A percentile compares a stretch with the other conserved stretches of the same genome.
phyloP scores from a whole-genome alignment of 2,888 invertebrate species.

The Prenolepis imparis region DNA sequence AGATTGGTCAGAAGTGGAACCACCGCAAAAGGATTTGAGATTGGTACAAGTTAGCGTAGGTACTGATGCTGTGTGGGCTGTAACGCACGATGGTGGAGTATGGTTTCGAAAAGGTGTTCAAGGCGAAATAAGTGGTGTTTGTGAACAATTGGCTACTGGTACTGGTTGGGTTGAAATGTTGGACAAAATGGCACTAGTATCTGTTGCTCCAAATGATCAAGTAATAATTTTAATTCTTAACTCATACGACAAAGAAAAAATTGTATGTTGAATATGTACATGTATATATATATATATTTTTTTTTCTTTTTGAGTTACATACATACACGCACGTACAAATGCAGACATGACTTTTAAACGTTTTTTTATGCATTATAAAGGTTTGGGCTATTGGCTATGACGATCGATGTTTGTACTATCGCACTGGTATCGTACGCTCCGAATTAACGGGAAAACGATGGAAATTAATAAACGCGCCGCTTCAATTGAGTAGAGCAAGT shows the following conservation, averaged over 20 bases:
- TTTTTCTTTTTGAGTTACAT: neutral
- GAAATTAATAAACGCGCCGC: conserved; percentile 92
- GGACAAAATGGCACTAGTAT: conserved; percentile 93
- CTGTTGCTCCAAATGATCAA: conserved; percentile 96
- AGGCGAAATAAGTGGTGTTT: conserved; percentile 91
- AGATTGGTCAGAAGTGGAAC: conserved; percentile 93
- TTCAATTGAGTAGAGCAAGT: conserved; percentile 94
- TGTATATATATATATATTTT: neutral
- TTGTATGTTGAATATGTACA: neutral
- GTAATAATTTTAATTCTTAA: conserved; percentile 77
- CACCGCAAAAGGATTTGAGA: conserved; percentile 91
- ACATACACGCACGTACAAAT: neutral
- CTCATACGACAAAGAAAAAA: neutral
- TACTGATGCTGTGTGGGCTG: conserved; percentile 91
- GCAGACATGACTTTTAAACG: neutral
- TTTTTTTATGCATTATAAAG: conserved; percentile 20
- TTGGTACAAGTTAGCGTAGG: conserved; percentile 94
- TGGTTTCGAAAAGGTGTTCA: conserved; percentile 94
- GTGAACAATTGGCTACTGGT: conserved; percentile 93
- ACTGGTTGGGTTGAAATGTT: conserved; percentile 96
- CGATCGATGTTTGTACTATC: conserved; percentile 93
- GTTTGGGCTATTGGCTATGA: conserved; percentile 91
- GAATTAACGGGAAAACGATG: conserved; percentile 96
- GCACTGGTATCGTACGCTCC: conserved; percentile 91
- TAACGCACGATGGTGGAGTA: conserved; percentile 93